Evolutionary conservation across 2,797 vertebrate genomes (phyloP), one percentile per base, ranked within the genome.

Genomic region (Lepus oiostolus): DNA sequence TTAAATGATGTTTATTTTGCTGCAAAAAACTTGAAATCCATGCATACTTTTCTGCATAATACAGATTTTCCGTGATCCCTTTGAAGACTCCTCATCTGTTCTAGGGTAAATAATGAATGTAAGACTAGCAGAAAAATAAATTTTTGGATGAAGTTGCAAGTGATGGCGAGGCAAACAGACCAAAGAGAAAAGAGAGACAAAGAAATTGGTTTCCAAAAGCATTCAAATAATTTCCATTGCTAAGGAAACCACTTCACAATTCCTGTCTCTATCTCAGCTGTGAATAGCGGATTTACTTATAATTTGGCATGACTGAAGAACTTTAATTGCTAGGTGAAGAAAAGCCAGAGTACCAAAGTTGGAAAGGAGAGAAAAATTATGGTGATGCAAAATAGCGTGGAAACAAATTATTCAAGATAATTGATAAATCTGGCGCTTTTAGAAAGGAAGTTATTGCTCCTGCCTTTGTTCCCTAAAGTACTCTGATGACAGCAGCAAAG

Each of bases 171-270:
- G 74, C 47, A 30, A 47, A 38, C 32, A 88, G 60, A 58, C 22
- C 79, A 65, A 74, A 76, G 81, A 92, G 68, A 75, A 12, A 30
- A 75, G 76, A 93, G 86, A 87, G 76, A 91, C 63, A 68, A 74
- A 91, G 80, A 84, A 75, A 80, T 85, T 67, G 72, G 13, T 85
- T 70, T 52, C 71, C 4, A 1, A 79, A 90, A 8, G 65, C 83
- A 63, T 93, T 95, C 17, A 52, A 24, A 26, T 5, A 1, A 93
- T 38, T 71, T 76, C 83, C 88, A 96, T 96, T 75, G 92, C 96
- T 94, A 96, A 96, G 96, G 93, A 96, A 96, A 96, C 90, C 88
- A 84, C 92, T 92, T 95, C 70, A 54, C 42, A 17, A 63, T 96
- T 93, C 28, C 58, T 92, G 77, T 81, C 60, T 92, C 81, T 67